Evolutionary conservation across 2,113 vertebrate genomes (phyloP).

Genomic region (Eolophus roseicapilla): DNA sequence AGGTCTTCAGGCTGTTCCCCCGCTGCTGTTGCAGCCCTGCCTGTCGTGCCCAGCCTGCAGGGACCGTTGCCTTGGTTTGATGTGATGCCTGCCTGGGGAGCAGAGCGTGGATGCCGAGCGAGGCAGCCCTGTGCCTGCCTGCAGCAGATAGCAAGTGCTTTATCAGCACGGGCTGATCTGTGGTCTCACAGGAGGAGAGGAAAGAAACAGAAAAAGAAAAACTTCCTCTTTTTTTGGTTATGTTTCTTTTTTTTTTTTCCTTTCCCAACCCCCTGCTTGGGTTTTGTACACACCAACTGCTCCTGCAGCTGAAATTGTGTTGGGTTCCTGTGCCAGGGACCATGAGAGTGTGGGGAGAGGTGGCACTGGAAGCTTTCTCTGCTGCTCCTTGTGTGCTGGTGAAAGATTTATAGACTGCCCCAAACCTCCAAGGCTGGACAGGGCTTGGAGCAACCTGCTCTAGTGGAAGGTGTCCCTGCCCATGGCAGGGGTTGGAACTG

Average conservation of each 20-base stretch:
- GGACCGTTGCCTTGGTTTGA: background rate
- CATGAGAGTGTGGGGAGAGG: background rate
- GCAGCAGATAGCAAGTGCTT: conserved; percentile 9
- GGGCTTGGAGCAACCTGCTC: background rate
- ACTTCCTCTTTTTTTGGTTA: background rate
- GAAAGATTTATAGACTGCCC: background rate
- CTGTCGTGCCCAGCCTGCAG: background rate
- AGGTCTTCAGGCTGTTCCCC: background rate
- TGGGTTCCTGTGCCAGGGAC: background rate
- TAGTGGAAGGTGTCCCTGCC: background rate
- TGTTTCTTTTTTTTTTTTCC: accelerated
- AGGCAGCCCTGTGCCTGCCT: background rate
- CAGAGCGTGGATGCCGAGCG: accelerated
- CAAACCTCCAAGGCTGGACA: background rate
- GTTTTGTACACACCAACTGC: background rate
- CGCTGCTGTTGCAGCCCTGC: accelerated
- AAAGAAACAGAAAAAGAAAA: background rate
- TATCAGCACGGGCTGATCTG: conserved; percentile 10
- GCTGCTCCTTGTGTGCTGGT: background rate
- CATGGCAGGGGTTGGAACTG: background rate
- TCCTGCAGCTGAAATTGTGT: background rate
- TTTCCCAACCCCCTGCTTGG: background rate
- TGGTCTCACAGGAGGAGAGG: background rate
- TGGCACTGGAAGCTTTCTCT: background rate
- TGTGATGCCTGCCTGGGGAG: background rate